These are phyloP conservation scores for Holotrichia oblita DNA, from an alignment of 1,140 invertebrate species.

Conservation along the genomic window DNA sequence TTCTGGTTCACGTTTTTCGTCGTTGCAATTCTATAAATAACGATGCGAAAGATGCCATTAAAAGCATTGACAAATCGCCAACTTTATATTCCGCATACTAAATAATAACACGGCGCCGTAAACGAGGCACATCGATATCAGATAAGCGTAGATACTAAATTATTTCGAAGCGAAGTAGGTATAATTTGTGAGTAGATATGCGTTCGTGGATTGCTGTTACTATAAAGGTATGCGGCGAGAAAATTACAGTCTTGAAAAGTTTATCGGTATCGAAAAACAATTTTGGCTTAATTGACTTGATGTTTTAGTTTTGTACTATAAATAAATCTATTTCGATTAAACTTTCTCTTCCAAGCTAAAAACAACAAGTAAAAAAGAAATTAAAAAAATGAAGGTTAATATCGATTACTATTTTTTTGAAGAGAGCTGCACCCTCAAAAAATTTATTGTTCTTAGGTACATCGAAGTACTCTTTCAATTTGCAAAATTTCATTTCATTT, in stretches of 20 bases:
- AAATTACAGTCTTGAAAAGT: background rate
- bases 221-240: background rate
- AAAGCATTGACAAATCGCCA: slow-evolving; percentile 20
- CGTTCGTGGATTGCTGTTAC: background rate
- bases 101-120: slow-evolving; percentile 7
- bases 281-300: background rate
- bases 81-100: slow-evolving; percentile 17
- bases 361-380: too few relatives aligned
- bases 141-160: background rate
- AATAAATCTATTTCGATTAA: too few relatives aligned
- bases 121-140: background rate
- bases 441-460: too few relatives aligned
- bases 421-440: too few relatives aligned
- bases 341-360: too few relatives aligned
- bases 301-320: background rate
- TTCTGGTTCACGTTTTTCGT: slow-evolving; percentile 13
- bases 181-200: slow-evolving; percentile 5
- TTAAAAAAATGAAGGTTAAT: too few relatives aligned
- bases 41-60: background rate
- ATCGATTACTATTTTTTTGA: too few relatives aligned
- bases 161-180: background rate
- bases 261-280: slow-evolving; percentile 16
- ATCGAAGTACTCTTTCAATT: too few relatives aligned
- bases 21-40: slow-evolving; percentile 17
- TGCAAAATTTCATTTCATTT: too few relatives aligned